phyloP scores from a whole-genome alignment of 2,113 vertebrate genomes.

The Bubo scandiacus region DNA sequence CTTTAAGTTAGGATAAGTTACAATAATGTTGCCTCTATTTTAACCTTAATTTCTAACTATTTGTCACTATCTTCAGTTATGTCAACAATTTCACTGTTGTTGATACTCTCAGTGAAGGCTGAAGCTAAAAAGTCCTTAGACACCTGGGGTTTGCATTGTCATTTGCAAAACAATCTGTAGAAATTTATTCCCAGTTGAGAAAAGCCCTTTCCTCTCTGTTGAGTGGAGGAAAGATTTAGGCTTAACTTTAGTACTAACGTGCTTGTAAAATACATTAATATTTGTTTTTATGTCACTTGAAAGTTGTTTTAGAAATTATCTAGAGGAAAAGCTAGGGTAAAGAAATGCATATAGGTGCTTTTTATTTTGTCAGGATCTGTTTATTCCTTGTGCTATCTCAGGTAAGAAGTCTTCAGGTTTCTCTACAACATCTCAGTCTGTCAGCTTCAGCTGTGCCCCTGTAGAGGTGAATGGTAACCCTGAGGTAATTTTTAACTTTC shows the following conservation, averaged over 20 bases:
- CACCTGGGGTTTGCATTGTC: not conserved
- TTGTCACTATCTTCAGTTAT: not conserved
- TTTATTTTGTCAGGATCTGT: not conserved
- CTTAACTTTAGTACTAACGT: not conserved
- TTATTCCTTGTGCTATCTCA: not conserved
- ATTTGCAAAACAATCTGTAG: not conserved
- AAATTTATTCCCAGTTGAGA: not conserved
- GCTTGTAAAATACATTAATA: not conserved
- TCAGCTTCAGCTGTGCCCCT: not conserved
- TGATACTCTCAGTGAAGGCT: not conserved
- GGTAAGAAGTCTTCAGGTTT: not conserved
- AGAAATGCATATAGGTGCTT: not conserved
- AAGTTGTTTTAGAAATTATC: not conserved
- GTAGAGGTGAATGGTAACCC: not conserved
- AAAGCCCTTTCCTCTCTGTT: not conserved
- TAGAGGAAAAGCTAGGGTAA: not conserved
- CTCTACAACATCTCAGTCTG: not conserved
- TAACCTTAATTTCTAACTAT: not conserved
- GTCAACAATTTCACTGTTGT: not conserved
- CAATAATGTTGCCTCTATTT: not conserved
- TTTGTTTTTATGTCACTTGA: not conserved
- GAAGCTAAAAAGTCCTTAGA: not conserved
- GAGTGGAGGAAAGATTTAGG: not conserved
- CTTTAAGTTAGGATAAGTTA: not conserved
- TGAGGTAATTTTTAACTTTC: not conserved